Evolutionary conservation across 92 coral and sea anemone genomes (phyloP), one percentile per base, ranked within the genome.

Genomic region (Phenganax subtilis): DNA sequence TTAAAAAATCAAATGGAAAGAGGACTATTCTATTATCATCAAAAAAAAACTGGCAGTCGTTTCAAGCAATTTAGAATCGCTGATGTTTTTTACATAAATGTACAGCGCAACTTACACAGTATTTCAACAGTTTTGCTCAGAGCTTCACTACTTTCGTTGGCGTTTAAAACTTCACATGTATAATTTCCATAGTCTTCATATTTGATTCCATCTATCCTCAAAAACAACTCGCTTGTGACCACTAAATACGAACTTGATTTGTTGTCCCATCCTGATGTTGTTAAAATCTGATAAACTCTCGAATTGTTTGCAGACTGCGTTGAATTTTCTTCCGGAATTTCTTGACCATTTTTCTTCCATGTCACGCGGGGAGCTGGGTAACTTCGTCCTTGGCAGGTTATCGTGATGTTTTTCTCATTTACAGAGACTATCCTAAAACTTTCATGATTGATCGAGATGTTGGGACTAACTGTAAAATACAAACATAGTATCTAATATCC

Each of bases 301-400:
- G 76, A 25, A 51, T 76, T 56, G 16, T 81, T 17, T 20, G 71
- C 55, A 44, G 60, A 27, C 54, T 2, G 51, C 44, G 57, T 53
- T 17, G 63, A 51, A 51, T 65, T 54, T 61, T 61, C 74, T 57
- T 25, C n/a, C 66, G 87, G 70, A 16, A 83, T 16, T 12, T 57
- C 44, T 25, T 16, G 7, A 20, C 83, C 74, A 29, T 74, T 17
- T 11, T 67, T 80, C 20, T 57, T 82, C 93, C 93, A 90, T 8
- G 53, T 37, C 1, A 90, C 88, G 0, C 70, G 53, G 3, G 93
- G 93, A 11, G 72, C 71, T 15, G 96, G 96, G 57, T 86, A 66
- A 30, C 96, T 89, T 74, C 68, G 86, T 77, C 91, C 96, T 58
- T 60, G 60, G 84, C 96, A 91, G 54, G 71, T 78, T 15, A 91